phyloP scores from a whole-genome alignment of 23 tunicate genomes.

The Phallusia fumigata region DNA sequence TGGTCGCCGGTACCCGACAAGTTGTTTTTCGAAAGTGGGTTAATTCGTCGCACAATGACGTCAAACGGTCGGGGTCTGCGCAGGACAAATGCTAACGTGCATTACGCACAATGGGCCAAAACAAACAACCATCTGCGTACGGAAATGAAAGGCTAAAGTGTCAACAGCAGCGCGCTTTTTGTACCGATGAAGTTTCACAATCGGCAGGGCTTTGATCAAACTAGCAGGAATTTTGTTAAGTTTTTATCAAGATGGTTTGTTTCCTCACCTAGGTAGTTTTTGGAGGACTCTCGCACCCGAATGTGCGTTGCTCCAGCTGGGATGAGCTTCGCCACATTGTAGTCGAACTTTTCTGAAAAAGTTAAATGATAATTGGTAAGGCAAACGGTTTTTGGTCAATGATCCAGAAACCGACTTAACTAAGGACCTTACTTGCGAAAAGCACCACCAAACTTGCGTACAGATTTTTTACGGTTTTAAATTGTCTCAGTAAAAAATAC shows the following conservation, averaged over 20 bases:
- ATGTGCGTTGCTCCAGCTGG: slow-evolving; percentile 87
- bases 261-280: slow-evolving; percentile 69
- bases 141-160: neutral
- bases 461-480: too few relatives aligned
- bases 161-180: slow-evolving; percentile 6
- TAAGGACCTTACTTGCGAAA: too few relatives aligned
- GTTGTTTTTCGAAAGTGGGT: too few relatives aligned
- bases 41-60: too few relatives aligned
- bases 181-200: neutral
- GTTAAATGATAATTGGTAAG: neutral
- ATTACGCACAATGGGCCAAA: too few relatives aligned
- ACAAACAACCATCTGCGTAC: neutral
- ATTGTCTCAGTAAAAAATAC: too few relatives aligned
- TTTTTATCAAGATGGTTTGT: neutral
- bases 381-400: too few relatives aligned
- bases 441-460: too few relatives aligned
- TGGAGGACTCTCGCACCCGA: slow-evolving; percentile 36
- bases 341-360: neutral
- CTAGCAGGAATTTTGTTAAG: neutral
- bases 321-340: slow-evolving; percentile 18
- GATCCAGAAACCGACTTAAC: too few relatives aligned
- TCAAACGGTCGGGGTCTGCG: too few relatives aligned
- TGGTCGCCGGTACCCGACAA: too few relatives aligned
- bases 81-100: too few relatives aligned
- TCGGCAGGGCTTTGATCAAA: neutral